Percentiles rank a stretch among this genome's conserved stretches.
Evolutionary conservation across 2,888 invertebrate species (phyloP).

Genomic region (Rhagonycha lutea): DNA sequence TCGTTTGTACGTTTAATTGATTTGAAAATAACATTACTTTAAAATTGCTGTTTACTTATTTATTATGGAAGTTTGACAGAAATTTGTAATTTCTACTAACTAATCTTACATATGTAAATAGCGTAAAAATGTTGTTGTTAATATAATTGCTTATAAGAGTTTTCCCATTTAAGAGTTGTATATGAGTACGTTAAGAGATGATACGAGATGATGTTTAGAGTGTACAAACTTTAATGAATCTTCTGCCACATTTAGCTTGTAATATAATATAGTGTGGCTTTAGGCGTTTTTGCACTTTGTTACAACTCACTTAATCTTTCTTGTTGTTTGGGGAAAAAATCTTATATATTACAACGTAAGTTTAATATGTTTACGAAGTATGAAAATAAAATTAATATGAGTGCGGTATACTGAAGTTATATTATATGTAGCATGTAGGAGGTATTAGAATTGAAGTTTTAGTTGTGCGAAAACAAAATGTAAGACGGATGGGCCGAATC

Average conservation of each 20-base stretch:
- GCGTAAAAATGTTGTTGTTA: not conserved
- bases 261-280: conserved; percentile 14
- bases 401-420: conserved; percentile 3
- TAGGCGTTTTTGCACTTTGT: conserved; percentile 10
- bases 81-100: not conserved
- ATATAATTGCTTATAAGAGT: not conserved
- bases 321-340: conserved; percentile 8
- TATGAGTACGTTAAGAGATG: conserved; percentile 4
- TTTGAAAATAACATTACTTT: not conserved
- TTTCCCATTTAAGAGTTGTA: conserved; percentile 5
- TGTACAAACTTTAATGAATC: conserved; percentile 4
- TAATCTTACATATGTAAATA: not conserved
- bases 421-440: conserved; percentile 5
- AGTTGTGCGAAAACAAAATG: conserved; percentile 44
- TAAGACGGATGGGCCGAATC: conserved; percentile 45
- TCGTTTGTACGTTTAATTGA: not conserved
- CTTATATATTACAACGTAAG: conserved; percentile 6
- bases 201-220: conserved; percentile 2
- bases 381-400: not conserved
- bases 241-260: conserved; percentile 9
- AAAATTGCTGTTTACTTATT: too few species aligned
- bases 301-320: conserved; percentile 14
- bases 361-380: conserved; percentile 2
- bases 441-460: conserved; percentile 21
- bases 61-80: not conserved